Evolutionary conservation across 2,888 invertebrate genomes (phyloP), one percentile per base, ranked within the genome.

Genomic region (Gandaritis pyraliata): DNA sequence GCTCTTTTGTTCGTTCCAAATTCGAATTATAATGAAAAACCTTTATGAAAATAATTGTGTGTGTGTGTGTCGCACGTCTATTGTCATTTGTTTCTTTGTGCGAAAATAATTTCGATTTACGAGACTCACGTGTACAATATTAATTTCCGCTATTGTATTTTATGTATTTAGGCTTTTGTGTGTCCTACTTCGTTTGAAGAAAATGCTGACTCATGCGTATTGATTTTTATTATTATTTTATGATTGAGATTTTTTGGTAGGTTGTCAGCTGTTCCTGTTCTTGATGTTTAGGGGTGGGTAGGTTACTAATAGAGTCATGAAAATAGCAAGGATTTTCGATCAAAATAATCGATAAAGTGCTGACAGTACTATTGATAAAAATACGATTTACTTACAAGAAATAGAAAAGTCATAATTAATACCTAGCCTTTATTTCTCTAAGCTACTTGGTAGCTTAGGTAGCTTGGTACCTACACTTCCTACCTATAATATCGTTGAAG

Each of bases 61-160:
- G n/a, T n/a, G 12, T 18, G 18, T 45, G 30, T 29, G 47, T n/a
- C 23, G 1, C 47, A n/a, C n/a, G 13, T 45, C 16, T 18, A 11
- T 16, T 48, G 23, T 53, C 45, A 53, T 45, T 53, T 36, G 33
- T 45, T 45, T 18, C 36, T 53, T 53, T 53, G 53, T 53, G 18
- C 18, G 16, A 46, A 53, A 45, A 53, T 33, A 8, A 45, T 36
- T 36, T 53, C 16, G 2, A 45, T 45, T 53, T 36, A n/a, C 41
- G 45, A 54, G 46, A 47, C 46, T 46, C 53, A 36, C 54, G 54
- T 47, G 38, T 46, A 38, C 46, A 46, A 38, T 29, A 45, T 18
- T 46, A 54, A 54, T 47, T 15, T 18, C 12, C 33, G 23, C 23
- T 29, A 8, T 29, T 1, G 45, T n/a, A n/a, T n/a, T n/a, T n/a